phyloP scores from a whole-genome alignment of 2,888 invertebrate species.

The Epirrhoe tristata region DNA sequence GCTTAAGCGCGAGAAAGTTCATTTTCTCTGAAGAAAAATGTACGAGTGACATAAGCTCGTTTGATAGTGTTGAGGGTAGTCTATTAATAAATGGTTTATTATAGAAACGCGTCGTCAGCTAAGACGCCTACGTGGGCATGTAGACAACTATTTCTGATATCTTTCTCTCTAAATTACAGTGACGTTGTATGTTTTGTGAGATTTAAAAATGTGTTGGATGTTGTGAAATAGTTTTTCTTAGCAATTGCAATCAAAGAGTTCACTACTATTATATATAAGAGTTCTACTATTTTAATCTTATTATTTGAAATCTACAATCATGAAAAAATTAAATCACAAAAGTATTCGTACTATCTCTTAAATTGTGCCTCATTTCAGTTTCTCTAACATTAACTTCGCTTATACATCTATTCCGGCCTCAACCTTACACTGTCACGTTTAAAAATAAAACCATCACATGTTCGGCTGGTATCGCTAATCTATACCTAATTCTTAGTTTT shows the following conservation, averaged over 20 bases:
- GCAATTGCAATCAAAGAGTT: neutral
- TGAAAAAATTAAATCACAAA: no score
- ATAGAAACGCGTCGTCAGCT: constrained; percentile 53
- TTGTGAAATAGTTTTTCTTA: constrained; percentile 35
- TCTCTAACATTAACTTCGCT: constrained; percentile 35
- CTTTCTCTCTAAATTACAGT: constrained; percentile 42
- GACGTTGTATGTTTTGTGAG: constrained; percentile 40
- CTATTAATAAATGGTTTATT: constrained; percentile 53
- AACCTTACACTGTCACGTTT: constrained; percentile 61
- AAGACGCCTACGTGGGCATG: constrained; percentile 52
- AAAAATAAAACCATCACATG: constrained; percentile 63
- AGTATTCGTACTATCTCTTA: neutral
- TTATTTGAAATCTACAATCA: neutral
- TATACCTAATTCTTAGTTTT: constrained; percentile 58
- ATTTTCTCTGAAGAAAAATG: constrained; percentile 14
- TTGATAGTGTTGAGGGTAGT: constrained; percentile 48
- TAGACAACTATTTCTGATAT: constrained; percentile 51
- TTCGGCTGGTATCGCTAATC: constrained; percentile 55
- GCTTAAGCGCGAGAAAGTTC: constrained; percentile 15
- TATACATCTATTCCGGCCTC: constrained; percentile 50
- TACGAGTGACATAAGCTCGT: constrained; percentile 20
- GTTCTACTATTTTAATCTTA: neutral
- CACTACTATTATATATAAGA: no score
- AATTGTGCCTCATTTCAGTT: constrained; percentile 21
- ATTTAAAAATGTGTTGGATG: constrained; percentile 36